A percentile compares a stretch with the other conserved stretches of the same genome.
phyloP scores from a whole-genome alignment of 2,888 invertebrate genomes.

The Meghimatium bilineatum region DNA sequence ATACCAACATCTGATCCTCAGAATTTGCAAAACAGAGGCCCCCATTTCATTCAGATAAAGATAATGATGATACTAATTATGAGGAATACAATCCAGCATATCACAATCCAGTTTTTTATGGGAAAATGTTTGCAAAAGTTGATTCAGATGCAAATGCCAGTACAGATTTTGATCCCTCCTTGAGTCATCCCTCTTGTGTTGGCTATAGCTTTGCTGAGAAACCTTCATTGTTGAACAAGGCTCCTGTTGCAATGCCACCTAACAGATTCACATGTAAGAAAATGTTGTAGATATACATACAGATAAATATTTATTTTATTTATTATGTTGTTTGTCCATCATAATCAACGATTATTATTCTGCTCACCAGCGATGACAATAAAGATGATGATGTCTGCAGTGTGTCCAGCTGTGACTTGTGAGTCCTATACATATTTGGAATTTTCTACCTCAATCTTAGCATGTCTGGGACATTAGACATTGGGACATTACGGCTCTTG shows the following conservation, averaged over 20 bases:
- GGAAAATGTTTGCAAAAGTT: conserved; percentile 67
- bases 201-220: conserved; percentile 73
- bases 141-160: conserved; percentile 60
- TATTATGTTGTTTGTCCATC: no score
- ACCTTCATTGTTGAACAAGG: conserved; percentile 66
- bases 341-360: no score
- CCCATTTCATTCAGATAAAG: conserved; percentile 62
- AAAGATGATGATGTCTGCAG: no score
- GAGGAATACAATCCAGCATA: conserved; percentile 73
- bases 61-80: conserved; percentile 64
- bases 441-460: no score
- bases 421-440: no score
- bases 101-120: conserved; percentile 75
- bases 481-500: no score
- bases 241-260: conserved; percentile 68
- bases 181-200: conserved; percentile 72
- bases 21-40: conserved; percentile 64
- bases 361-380: no score
- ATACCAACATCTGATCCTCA: conserved; percentile 52
- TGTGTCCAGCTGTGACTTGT: no score
- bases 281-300: not conserved
- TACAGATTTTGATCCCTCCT: conserved; percentile 71
- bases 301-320: not conserved
- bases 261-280: conserved; percentile 69
- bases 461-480: no score